Conservation (phyloP, 2,113 vertebrate genomes). For the Azemiops feae region DNA sequence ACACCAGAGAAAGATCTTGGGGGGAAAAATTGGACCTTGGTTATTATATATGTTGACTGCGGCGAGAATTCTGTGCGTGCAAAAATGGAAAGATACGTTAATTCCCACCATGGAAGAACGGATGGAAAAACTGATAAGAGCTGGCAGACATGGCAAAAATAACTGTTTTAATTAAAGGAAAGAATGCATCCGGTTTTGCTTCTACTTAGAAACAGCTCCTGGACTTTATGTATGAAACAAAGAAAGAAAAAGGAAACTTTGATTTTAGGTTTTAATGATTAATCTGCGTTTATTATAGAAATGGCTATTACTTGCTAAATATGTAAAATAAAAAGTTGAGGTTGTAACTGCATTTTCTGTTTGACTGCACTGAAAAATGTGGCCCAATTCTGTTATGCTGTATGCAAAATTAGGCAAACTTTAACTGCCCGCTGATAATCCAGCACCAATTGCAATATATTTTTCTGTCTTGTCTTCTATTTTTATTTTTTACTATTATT, state of each 20-base stretch:
- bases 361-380: not conserved
- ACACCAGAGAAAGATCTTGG: not conserved
- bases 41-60: not conserved
- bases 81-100: not conserved
- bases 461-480: not conserved
- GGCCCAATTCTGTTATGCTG: not conserved
- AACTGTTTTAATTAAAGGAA: not conserved
- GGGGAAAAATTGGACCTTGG: not conserved
- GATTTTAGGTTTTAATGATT: not conserved
- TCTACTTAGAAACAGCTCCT: not conserved
- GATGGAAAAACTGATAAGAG: not conserved
- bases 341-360: not conserved
- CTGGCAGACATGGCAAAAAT: not conserved
- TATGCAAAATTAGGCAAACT: not conserved
- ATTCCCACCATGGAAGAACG: not conserved
- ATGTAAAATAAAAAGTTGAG: not conserved
- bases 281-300: not conserved
- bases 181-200: not conserved
- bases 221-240: not conserved
- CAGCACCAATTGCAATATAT: not conserved
- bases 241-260: not conserved
- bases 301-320: not conserved
- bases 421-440: not conserved
- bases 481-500: not conserved
- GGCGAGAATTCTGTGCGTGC: not conserved